A percentile compares a stretch with the other conserved stretches of the same genome.
phyloP scores from a whole-genome alignment of 2,888 invertebrate genomes.

The Dryococelus australis region DNA sequence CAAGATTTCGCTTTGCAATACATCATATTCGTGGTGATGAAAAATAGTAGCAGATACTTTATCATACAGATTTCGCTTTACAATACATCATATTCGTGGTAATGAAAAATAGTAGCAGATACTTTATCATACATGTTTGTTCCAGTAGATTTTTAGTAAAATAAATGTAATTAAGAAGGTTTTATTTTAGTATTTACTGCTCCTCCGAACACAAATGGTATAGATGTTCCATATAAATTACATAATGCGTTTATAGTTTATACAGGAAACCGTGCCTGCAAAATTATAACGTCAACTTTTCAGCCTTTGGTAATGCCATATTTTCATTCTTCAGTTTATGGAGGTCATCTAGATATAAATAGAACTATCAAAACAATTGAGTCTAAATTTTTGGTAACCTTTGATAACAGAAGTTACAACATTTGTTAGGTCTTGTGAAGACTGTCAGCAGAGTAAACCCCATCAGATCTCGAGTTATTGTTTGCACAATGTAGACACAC shows the following conservation, averaged over 20 bases:
- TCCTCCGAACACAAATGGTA: background rate
- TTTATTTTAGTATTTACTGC: background rate
- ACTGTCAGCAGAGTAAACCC: background rate
- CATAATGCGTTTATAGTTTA: background rate
- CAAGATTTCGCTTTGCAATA: background rate
- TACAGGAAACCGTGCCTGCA: background rate
- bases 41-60: no score
- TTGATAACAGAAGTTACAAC: background rate
- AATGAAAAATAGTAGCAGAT: background rate
- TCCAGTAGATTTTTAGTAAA: background rate
- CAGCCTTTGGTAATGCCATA: background rate
- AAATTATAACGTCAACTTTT: background rate
- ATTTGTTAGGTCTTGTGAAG: background rate
- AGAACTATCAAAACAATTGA: background rate
- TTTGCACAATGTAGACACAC: background rate
- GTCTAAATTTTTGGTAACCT: background rate
- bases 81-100: no score
- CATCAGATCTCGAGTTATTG: background rate
- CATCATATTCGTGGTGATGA: background rate
- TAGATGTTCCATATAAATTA: background rate
- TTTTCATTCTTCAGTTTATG: background rate
- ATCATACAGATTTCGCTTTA: no score
- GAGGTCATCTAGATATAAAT: background rate
- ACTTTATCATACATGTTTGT: background rate
- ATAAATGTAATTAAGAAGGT: background rate